Evolutionary conservation across 1,140 invertebrate genomes (phyloP).

Genomic region (Aradophagus sp.): DNA sequence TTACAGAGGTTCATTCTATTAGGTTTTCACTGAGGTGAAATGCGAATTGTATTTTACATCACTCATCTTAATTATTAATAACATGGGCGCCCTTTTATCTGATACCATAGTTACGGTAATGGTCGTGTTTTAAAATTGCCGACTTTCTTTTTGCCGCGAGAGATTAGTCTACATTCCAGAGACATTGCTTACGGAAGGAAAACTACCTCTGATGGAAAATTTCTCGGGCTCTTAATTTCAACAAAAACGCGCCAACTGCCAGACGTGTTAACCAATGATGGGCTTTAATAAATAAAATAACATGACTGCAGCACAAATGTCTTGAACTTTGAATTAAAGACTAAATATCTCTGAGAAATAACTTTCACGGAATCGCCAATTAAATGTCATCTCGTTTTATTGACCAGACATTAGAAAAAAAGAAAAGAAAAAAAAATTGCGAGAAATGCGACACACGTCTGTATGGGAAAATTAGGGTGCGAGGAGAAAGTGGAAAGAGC

Average conservation of each 20-base stretch:
- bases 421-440: neutral
- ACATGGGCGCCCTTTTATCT: slow-evolving; percentile 30
- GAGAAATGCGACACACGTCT: slow-evolving; percentile 64
- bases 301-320: slow-evolving; percentile 20
- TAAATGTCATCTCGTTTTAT: too few relatives aligned
- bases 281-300: slow-evolving; percentile 52
- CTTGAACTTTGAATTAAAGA: too few relatives aligned
- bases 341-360: too few relatives aligned
- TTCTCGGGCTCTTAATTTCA: slow-evolving; percentile 55
- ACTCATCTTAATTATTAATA: slow-evolving; percentile 48
- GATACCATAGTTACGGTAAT: slow-evolving; percentile 51
- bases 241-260: slow-evolving; percentile 53
- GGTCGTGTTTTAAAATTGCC: slow-evolving; percentile 36
- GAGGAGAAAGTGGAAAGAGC: slow-evolving; percentile 53
- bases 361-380: too few relatives aligned
- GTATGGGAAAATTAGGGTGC: slow-evolving; percentile 69
- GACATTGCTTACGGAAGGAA: slow-evolving; percentile 52
- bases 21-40: too few relatives aligned
- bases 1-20: too few relatives aligned
- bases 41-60: too few relatives aligned
- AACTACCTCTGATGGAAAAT: slow-evolving; percentile 54
- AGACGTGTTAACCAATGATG: slow-evolving; percentile 42
- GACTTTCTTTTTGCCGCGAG: slow-evolving; percentile 35
- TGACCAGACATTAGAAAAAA: too few relatives aligned
- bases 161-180: slow-evolving; percentile 58